These are phyloP conservation scores for Bombus waltoni DNA, from an alignment of 1,140 invertebrate genomes.

Conservation along the genomic window DNA sequence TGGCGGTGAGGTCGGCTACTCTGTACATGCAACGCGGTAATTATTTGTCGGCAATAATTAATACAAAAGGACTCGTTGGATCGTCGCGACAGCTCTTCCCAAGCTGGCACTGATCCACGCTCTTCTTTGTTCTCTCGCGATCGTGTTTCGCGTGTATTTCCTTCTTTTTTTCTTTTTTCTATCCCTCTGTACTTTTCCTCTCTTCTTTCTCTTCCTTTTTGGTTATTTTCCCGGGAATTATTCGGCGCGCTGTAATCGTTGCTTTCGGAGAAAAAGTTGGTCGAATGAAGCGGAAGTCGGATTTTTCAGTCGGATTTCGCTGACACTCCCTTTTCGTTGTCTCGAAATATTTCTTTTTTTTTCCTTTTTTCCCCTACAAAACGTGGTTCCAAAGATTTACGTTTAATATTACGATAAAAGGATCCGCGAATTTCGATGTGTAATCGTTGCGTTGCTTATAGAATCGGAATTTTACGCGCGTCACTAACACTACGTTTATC, in stretches of 20 bases:
- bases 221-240: not conserved
- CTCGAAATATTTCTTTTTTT: not conserved
- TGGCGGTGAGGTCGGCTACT: slow-evolving; percentile 46
- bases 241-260: not conserved
- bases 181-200: not conserved
- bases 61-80: slow-evolving; percentile 55
- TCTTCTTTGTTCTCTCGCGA: slow-evolving; percentile 20
- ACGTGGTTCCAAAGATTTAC: not conserved
- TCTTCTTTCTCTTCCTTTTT: not conserved
- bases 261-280: not conserved
- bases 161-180: too few species aligned
- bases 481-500: not conserved
- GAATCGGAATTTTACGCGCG: not conserved
- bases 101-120: slow-evolving; percentile 2
- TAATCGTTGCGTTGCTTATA: not conserved
- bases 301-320: not conserved
- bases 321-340: slow-evolving; percentile 1
- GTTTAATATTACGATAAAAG: not conserved
- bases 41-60: slow-evolving; percentile 57
- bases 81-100: slow-evolving; percentile 19
- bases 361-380: not conserved
- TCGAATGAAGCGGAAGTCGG: not conserved
- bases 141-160: not conserved
- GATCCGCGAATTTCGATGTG: slow-evolving; percentile 18
- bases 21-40: slow-evolving; percentile 52